Evolutionary conservation across 2,797 vertebrate species (phyloP).

Genomic region (Cyprinella venusta): DNA sequence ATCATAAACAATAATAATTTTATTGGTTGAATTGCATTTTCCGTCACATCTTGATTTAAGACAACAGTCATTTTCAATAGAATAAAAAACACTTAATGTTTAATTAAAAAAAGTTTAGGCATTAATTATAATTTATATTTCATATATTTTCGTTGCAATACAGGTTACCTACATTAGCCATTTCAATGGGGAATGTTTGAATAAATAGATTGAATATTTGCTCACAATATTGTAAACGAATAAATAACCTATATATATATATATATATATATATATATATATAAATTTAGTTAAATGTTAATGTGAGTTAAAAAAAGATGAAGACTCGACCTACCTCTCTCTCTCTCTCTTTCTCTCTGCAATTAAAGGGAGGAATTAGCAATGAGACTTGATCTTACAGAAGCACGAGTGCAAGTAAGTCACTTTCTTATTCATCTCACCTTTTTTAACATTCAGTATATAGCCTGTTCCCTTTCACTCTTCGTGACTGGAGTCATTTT

Average conservation of each 20-base stretch:
- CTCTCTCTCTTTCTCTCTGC: neutral
- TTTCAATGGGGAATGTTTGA: neutral
- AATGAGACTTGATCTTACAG: constrained; percentile 86
- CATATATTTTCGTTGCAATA: neutral
- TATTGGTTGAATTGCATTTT: neutral
- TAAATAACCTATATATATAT: neutral
- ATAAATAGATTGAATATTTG: neutral
- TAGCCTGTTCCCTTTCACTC: neutral
- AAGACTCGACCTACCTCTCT: neutral
- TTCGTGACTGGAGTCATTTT: neutral
- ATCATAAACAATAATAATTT: neutral
- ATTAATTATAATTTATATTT: neutral
- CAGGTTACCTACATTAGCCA: neutral
- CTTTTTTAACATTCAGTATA: neutral
- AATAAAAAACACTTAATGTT: neutral
- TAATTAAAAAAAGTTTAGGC: neutral
- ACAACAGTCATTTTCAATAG: neutral
- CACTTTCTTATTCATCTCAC: neutral
- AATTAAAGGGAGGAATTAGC: constrained; percentile 84
- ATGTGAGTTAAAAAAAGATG: neutral
- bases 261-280: too few species aligned
- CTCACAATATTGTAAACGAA: neutral
- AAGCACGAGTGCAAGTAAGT: constrained; percentile 88
- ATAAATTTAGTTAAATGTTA: neutral
- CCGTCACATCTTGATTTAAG: neutral